Evolutionary conservation across 2,888 invertebrate species (phyloP), one percentile per base, ranked within the genome.

Genomic region (Sphaerophoria rueppellii): DNA sequence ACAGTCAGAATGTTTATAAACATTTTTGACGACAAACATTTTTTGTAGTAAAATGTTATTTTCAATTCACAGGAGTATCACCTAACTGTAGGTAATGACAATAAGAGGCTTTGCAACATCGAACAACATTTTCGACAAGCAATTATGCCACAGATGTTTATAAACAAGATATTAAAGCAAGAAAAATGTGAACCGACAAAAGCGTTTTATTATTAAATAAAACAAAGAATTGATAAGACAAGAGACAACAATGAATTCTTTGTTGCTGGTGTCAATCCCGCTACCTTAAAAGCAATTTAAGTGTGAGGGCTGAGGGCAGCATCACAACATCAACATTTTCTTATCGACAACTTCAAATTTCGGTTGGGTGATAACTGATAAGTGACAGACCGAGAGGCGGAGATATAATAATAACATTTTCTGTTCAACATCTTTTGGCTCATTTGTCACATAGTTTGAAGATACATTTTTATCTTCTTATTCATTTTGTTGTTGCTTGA

Each of bases 311-410:
- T n/a, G n/a, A n/a, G n/a, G n/a, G 48, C 40, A 48, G 52, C 43
- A 65, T 12, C 54, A 54, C 7, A 2, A 37, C 40, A 5, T 43
- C 24, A 60, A 43, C 40, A 43, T 12, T 40, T 55, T n/a, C 60
- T 43, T 60, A 43, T 43, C 34, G 35, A 11, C 14, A 57, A 60
- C 4, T n/a, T 9, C 16, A 67, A 54, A 37, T n/a, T 67, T 40
- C 54, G 61, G 46, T 46, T 24, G 55, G 57, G 63, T 63, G 57
- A 52, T 70, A 52, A 12, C 43, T 67, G 57, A 74, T 67, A 75
- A 75, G 50, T 58, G 16, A 58, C 32, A 67, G 46, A 63, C 40
- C 48, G 34, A 16, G 14, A 37, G 63, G 46, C 63, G 40, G 40
- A 5, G 16, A 7, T 32, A 65, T 12, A 74, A 46, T 34, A 6